Conservation (phyloP, 2,113 vertebrate species). For the Camelus dromedarius region DNA sequence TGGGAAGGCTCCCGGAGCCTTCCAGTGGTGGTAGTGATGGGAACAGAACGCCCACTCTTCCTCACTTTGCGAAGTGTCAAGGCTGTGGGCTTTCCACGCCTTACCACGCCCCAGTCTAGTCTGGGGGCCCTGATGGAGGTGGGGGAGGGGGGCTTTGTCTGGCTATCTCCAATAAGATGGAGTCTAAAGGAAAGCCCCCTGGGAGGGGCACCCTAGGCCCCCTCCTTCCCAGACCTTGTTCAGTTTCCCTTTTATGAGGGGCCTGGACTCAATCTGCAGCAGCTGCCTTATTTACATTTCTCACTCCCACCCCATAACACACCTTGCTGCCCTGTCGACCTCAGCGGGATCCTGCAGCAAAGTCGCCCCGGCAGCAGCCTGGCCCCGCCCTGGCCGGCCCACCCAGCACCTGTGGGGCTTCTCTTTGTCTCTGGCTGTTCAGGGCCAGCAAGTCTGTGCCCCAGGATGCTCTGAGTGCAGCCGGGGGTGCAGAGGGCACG, state of each 20-base stretch:
- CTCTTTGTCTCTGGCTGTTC: slow-evolving; percentile 73
- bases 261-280: not conserved
- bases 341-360: slow-evolving; percentile 43
- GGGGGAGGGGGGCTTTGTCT: not conserved
- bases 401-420: slow-evolving; percentile 74
- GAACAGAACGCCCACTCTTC: not conserved
- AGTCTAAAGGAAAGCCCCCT: slow-evolving; percentile 50
- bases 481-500: not conserved
- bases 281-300: slow-evolving; percentile 58
- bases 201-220: not conserved
- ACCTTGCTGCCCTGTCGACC: not conserved
- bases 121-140: not conserved
- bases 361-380: slow-evolving; percentile 57
- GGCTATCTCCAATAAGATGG: slow-evolving; percentile 39
- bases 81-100: not conserved
- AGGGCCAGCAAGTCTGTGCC: not conserved
- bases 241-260: slow-evolving; percentile 51
- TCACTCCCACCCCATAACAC: not conserved
- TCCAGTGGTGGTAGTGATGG: not conserved
- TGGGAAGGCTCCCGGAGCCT: not conserved
- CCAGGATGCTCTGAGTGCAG: not conserved
- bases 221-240: not conserved
- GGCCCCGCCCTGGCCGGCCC: slow-evolving; percentile 70
- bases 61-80: not conserved
- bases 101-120: not conserved